These are phyloP conservation scores for Agonopterix arenella DNA, from an alignment of 2,888 invertebrate genomes.

Conservation along the genomic window DNA sequence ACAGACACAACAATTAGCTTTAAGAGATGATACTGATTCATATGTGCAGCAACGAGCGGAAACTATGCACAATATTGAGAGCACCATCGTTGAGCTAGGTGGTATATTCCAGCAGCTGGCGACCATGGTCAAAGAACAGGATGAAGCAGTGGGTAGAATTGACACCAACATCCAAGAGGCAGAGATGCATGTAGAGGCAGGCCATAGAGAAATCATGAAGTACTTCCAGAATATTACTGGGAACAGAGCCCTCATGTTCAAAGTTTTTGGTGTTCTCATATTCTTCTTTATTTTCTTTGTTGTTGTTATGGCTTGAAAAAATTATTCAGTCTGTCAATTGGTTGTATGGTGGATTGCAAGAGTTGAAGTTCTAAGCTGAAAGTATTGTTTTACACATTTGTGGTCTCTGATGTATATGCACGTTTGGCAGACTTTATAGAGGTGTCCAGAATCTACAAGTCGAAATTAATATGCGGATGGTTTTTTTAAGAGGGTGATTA, in stretches of 20 bases:
- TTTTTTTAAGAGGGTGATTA: too few species aligned
- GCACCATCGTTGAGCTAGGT: conserved; percentile 99
- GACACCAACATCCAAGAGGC: conserved; percentile 98
- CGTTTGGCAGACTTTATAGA: too few species aligned
- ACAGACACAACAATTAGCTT: conserved; percentile 81
- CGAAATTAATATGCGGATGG: too few species aligned
- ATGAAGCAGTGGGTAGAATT: conserved; percentile 98
- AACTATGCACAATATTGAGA: conserved; percentile 99
- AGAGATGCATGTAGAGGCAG: conserved; percentile 97
- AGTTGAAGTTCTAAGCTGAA: too few species aligned
- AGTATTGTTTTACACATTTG: too few species aligned
- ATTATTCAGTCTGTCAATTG: conserved; percentile 1
- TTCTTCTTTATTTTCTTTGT: conserved; percentile 99
- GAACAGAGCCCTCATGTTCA: conserved; percentile 99
- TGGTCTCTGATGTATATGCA: too few species aligned
- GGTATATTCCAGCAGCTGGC: conserved; percentile 97
- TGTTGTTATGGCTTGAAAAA: conserved; percentile 89
- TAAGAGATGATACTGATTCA: conserved; percentile 91
- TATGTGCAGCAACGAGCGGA: conserved; percentile 96
- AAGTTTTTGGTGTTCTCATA: conserved; percentile 98
- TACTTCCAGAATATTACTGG: conserved; percentile 98
- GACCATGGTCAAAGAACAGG: conserved; percentile 98
- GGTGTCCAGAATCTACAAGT: too few species aligned
- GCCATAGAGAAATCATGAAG: conserved; percentile 97
- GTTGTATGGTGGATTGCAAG: too few species aligned